Evolutionary conservation across 1,140 invertebrate genomes (phyloP).

Genomic region (Tetragonula clypearis): DNA sequence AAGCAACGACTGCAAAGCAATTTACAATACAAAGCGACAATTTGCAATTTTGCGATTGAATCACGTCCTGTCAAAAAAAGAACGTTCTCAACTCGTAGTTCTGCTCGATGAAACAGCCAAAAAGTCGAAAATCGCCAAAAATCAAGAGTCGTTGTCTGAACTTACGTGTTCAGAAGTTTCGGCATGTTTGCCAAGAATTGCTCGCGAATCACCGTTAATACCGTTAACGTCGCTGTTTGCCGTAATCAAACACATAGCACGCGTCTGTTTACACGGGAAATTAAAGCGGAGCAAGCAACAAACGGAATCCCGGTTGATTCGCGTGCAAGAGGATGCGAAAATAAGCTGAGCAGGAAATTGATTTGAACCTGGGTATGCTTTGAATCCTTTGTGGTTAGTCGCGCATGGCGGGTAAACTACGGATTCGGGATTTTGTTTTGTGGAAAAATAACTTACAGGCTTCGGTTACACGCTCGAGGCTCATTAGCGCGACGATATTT

Average conservation of each 20-base stretch:
- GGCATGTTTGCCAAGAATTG: not conserved
- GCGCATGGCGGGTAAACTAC: too few species aligned
- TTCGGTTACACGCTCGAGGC: too few species aligned
- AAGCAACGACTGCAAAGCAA: too few species aligned
- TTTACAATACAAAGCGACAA: too few species aligned
- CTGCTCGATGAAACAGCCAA: too few species aligned
- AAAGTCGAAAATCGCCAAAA: not conserved
- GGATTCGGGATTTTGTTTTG: not conserved
- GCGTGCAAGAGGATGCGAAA: not conserved
- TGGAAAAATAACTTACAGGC: not conserved
- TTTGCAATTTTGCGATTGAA: too few species aligned
- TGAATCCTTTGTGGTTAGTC: not conserved
- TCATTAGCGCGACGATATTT: not conserved
- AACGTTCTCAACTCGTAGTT: too few species aligned
- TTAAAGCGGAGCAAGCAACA: not conserved
- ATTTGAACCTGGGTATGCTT: not conserved
- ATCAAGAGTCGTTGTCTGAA: not conserved
- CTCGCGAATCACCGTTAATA: not conserved
- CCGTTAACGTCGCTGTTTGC: not conserved
- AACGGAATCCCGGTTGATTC: not conserved
- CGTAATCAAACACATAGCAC: not conserved
- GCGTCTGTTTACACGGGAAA: not conserved
- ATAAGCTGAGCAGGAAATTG: not conserved
- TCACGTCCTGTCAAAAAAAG: too few species aligned
- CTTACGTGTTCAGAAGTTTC: not conserved